These are phyloP conservation scores for Gymnocephalus cernua DNA, from an alignment of 2,113 vertebrate species.

Conservation along the genomic window DNA sequence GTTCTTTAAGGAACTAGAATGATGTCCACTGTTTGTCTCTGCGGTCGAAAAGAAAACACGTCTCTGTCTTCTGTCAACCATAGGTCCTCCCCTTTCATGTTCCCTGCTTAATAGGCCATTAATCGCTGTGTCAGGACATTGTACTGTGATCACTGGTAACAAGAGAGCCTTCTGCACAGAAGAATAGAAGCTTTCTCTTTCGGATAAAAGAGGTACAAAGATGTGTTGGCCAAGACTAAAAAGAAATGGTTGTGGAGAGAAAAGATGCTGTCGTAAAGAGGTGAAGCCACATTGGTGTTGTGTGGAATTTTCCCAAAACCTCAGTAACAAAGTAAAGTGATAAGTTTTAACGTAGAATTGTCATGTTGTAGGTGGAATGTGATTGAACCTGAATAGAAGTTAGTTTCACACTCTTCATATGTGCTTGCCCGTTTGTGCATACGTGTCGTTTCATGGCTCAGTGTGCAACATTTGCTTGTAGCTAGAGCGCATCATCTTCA, in stretches of 20 bases:
- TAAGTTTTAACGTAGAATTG: not conserved
- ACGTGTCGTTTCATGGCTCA: conserved; percentile 15
- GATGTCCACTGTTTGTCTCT: conserved; percentile 44
- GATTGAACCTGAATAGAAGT: conserved; percentile 9
- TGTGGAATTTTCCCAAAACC: conserved; percentile 1
- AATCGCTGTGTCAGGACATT: conserved; percentile 60
- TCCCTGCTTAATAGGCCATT: conserved; percentile 65
- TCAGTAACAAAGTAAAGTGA: not conserved
- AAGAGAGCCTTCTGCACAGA: conserved; percentile 50
- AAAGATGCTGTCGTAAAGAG: not conserved
- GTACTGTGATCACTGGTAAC: conserved; percentile 57
- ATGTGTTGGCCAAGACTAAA: conserved; percentile 1
- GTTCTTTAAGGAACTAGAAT: conserved; percentile 23
- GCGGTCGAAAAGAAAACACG: conserved; percentile 39
- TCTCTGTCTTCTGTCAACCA: conserved; percentile 46
- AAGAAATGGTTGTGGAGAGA: not conserved
- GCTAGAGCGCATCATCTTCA: conserved; percentile 26
- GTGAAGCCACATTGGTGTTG: not conserved
- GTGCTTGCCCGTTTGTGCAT: not conserved
- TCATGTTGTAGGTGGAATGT: conserved; percentile 3
- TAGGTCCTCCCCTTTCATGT: conserved; percentile 61
- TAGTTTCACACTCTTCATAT: not conserved
- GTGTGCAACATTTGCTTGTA: conserved; percentile 12
- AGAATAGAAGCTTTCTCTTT: conserved; percentile 30
- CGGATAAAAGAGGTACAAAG: conserved; percentile 1